phyloP scores from a whole-genome alignment of 1,140 invertebrate species.

The Marisa cornuarietis region DNA sequence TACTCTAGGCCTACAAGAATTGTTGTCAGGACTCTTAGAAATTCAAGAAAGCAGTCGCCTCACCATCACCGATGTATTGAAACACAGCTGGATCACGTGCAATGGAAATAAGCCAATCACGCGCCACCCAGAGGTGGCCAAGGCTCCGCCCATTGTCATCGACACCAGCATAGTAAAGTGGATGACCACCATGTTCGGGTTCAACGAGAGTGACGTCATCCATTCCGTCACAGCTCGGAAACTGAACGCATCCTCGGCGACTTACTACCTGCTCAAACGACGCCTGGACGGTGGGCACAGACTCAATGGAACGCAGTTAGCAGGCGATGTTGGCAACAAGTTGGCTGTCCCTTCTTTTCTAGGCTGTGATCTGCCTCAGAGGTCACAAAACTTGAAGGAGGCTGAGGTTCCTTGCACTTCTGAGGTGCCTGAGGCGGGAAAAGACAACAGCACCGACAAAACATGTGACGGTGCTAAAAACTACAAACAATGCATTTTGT shows the following conservation, averaged over 20 bases:
- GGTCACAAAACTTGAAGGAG: not conserved
- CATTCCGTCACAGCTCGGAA: conserved; percentile 47
- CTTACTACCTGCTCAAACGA: conserved; percentile 39
- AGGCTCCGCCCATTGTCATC: conserved; percentile 32
- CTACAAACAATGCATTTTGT: conserved; percentile 21
- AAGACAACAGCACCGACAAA: not conserved
- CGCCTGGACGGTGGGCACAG: not conserved
- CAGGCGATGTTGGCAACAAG: not conserved
- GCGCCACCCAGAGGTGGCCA: conserved; percentile 33
- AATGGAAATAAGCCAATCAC: conserved; percentile 32
- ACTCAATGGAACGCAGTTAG: not conserved
- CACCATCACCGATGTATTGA: conserved; percentile 48
- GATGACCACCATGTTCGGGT: conserved; percentile 48
- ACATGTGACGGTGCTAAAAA: not conserved
- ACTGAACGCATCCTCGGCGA: conserved; percentile 47
- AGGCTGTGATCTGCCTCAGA: not conserved
- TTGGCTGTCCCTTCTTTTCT: not conserved
- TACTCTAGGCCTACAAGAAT: conserved; percentile 49
- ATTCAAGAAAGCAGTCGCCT: conserved; percentile 46
- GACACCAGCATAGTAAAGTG: conserved; percentile 45
- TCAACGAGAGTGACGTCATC: conserved; percentile 49
- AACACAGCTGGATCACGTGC: conserved; percentile 49
- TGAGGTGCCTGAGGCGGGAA: not conserved
- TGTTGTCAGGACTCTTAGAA: conserved; percentile 49
- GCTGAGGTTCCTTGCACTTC: not conserved